Percentiles rank a stretch among this genome's conserved stretches.
Evolutionary conservation across 2,888 invertebrate genomes (phyloP).

Genomic region (Caenorhabditis wallacei): DNA sequence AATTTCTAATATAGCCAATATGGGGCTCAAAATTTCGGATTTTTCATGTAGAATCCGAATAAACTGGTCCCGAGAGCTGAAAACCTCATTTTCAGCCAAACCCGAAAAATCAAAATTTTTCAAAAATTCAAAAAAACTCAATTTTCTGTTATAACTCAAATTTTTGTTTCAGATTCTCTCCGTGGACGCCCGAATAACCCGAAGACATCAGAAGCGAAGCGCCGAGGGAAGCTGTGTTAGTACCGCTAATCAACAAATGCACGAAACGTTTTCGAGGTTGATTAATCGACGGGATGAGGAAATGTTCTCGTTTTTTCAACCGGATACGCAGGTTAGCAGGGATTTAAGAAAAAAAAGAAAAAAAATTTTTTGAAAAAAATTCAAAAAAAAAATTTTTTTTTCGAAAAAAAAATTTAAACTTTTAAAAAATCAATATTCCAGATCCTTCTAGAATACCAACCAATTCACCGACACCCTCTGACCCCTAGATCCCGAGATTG

Average conservation of each 20-base stretch:
- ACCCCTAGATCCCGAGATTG: slow-evolving; percentile 49
- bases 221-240: slow-evolving; percentile 19
- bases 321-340: slow-evolving; percentile 42
- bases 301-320: slow-evolving; percentile 57
- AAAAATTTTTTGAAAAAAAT: not conserved
- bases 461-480: slow-evolving; percentile 35
- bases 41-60: not conserved
- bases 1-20: not conserved
- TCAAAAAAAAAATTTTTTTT: slow-evolving; percentile 6
- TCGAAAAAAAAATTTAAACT: not conserved
- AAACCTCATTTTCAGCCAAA: not conserved
- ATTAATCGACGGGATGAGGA: slow-evolving; percentile 52
- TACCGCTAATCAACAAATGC: slow-evolving; percentile 57
- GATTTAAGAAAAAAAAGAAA: slow-evolving; percentile 9
- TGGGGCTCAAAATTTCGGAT: not conserved
- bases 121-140: not conserved
- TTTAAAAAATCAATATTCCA: not conserved
- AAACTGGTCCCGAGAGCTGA: not conserved
- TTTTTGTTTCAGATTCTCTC: slow-evolving; percentile 30
- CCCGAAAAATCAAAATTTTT: not conserved
- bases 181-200: slow-evolving; percentile 45
- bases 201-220: slow-evolving; percentile 47
- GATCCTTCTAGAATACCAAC: slow-evolving; percentile 58
- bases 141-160: too few relatives aligned
- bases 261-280: slow-evolving; percentile 47